Conservation (phyloP, 1,140 invertebrate species). For the Drosophila watanabei region DNA sequence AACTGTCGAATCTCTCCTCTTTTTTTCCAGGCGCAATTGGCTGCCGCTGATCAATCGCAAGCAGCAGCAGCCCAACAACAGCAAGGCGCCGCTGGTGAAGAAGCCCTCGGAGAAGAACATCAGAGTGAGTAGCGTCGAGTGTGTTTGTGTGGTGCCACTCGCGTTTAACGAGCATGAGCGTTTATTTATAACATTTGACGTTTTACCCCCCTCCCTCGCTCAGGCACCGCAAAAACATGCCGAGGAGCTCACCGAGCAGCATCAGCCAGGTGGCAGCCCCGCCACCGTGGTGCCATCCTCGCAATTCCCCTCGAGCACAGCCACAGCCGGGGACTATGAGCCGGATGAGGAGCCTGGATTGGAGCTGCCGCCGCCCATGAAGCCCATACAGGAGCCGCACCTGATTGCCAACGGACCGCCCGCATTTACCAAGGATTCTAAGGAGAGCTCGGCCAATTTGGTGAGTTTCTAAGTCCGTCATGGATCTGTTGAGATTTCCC, state of each 20-base stretch:
- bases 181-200: constrained; percentile 66
- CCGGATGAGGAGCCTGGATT: constrained; percentile 92
- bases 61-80: constrained; percentile 91
- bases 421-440: constrained; percentile 87
- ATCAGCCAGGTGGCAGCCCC: constrained; percentile 60
- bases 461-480: constrained; percentile 85
- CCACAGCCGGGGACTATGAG: constrained; percentile 86
- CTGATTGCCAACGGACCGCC: constrained; percentile 87
- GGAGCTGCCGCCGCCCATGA: constrained; percentile 97
- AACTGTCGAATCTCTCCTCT: constrained; percentile 18
- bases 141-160: constrained; percentile 61
- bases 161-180: constrained; percentile 53
- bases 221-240: constrained; percentile 75
- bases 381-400: constrained; percentile 92
- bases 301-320: constrained; percentile 71
- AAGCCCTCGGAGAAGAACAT: constrained; percentile 92
- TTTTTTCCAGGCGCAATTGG: constrained; percentile 92
- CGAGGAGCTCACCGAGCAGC: constrained; percentile 69
- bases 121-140: constrained; percentile 90
- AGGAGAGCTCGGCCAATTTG: constrained; percentile 89
- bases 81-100: constrained; percentile 88
- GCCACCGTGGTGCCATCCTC: constrained; percentile 48
- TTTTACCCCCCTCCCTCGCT: not conserved
- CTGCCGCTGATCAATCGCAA: constrained; percentile 95
- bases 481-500: constrained; percentile 26